Base-by-base conservation (phyloP, 2,888 invertebrate genomes). In the Nomada lathburiana region DNA sequence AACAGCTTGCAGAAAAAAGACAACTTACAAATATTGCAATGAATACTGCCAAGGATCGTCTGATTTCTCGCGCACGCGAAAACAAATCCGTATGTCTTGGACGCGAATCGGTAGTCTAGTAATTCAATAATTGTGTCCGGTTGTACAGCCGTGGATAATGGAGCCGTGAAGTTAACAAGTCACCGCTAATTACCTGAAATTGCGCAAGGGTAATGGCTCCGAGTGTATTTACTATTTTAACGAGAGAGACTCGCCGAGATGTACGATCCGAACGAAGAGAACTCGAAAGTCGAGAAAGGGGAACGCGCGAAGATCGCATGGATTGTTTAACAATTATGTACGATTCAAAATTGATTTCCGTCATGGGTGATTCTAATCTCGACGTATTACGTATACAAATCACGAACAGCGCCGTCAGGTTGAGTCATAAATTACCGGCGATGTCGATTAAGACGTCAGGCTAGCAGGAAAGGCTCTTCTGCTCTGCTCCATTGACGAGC, bases 141-240 rank as follows among this genome's bases (percentile, higher is more conserved):
- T 23, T 26, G 36, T 29, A 50, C 47, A 13, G 36, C n/a, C 36
- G 42, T 42, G 69, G 55, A 63, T 81, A 81, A 78, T 65, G 73
- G 60, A 44, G n/a, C 47, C 70, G 73, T 16, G 67, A 63, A 75
- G 64, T 68, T 79, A 82, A 82, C 74, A 83, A 85, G 72, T 71
- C 86, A 55, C 29, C 50, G 80, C 57, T 86, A 86, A 86, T 83
- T 86, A 62, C 65, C 13, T 44, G 57, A 70, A 75, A 85, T 77
- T 29, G 74, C 73, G 53, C 59, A 44, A 69, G 72, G 59, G 50
- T 70, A 77, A 74, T 55, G 44, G 50, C 64, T 57, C n/a, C 47
- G 55, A 18, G 60, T 23, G 23, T 67, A 85, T 86, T 83, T 76
- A 68, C 68, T 75, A 75, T 78, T 85, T 65, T 47, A 60, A 67